Percentiles rank a stretch among this genome's conserved stretches.
Conservation (phyloP, 2,797 vertebrate species). For the Liparis tanakae region DNA sequence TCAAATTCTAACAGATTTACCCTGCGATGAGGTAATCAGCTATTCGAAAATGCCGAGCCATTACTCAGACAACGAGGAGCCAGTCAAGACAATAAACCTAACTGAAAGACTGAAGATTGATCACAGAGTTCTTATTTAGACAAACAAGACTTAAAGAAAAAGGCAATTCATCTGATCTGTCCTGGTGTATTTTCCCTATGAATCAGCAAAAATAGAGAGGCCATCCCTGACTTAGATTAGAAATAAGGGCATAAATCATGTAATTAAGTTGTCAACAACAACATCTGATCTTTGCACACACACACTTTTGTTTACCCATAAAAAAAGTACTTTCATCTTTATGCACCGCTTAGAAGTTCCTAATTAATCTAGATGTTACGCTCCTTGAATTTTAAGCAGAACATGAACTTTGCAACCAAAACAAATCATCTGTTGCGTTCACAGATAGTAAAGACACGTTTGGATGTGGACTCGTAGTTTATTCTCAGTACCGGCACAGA, state of each 20-base stretch:
- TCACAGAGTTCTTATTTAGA: slow-evolving; percentile 83
- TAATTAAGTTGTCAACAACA: slow-evolving; percentile 81
- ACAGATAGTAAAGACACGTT: slow-evolving; percentile 5
- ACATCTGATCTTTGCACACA: slow-evolving; percentile 70
- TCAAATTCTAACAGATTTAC: slow-evolving; percentile 70
- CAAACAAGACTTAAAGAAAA: slow-evolving; percentile 80
- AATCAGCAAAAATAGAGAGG: slow-evolving; percentile 77
- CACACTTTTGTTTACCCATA: slow-evolving; percentile 62
- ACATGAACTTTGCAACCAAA: slow-evolving; percentile 27
- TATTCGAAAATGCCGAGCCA: slow-evolving; percentile 70
- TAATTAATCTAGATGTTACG: slow-evolving; percentile 62
- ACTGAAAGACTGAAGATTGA: slow-evolving; percentile 83
- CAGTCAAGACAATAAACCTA: slow-evolving; percentile 79
- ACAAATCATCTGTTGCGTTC: slow-evolving; percentile 24
- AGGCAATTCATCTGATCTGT: slow-evolving; percentile 83
- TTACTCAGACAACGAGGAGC: slow-evolving; percentile 81
- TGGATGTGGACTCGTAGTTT: slow-evolving; percentile 17
- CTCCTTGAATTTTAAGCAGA: slow-evolving; percentile 39
- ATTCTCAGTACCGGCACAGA: slow-evolving; percentile 1
- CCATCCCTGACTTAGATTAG: slow-evolving; percentile 69
- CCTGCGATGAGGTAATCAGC: slow-evolving; percentile 77
- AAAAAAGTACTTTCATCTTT: slow-evolving; percentile 65
- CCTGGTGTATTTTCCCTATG: slow-evolving; percentile 74
- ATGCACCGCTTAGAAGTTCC: slow-evolving; percentile 56
- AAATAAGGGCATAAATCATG: slow-evolving; percentile 81